A percentile compares a stretch with the other conserved stretches of the same genome.
Evolutionary conservation across 2,113 vertebrate species (phyloP).

Genomic region (Emydocephalus ijimae): DNA sequence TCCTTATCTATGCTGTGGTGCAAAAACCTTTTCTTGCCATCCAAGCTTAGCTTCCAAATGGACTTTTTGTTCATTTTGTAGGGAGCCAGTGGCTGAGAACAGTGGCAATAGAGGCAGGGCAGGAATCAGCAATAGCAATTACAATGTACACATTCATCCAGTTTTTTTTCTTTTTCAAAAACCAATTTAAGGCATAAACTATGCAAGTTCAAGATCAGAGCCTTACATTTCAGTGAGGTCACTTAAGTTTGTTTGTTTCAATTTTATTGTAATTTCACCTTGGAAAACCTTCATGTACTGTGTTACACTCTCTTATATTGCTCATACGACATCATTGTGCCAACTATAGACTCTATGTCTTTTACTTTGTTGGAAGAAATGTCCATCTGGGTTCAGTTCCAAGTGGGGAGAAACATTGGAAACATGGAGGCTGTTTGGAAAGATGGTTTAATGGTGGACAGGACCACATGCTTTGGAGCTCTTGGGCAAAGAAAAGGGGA

Average conservation of each 20-base stretch:
- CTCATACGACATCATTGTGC: background rate
- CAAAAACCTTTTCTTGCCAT: background rate
- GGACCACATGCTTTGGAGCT: too few species aligned
- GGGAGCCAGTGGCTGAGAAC: background rate
- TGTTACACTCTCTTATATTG: background rate
- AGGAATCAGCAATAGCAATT: background rate
- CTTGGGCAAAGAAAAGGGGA: too few species aligned
- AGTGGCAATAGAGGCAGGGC: background rate
- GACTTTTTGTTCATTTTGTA: background rate
- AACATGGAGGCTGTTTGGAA: too few species aligned
- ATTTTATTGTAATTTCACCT: background rate
- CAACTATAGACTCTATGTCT: background rate
- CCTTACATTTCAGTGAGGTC: background rate
- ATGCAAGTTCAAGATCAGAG: background rate
- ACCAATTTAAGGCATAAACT: background rate
- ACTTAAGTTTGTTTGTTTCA: background rate
- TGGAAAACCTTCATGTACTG: background rate
- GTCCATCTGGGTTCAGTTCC: too few species aligned
- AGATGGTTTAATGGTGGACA: too few species aligned
- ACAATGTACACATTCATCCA: background rate
- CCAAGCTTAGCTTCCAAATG: background rate
- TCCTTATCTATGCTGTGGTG: background rate
- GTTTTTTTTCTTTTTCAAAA: background rate
- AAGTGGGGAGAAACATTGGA: too few species aligned
- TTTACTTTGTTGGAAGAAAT: background rate